These are phyloP conservation scores for Siniperca obscura DNA, from an alignment of 2,797 vertebrate species.

Conservation along the genomic window DNA sequence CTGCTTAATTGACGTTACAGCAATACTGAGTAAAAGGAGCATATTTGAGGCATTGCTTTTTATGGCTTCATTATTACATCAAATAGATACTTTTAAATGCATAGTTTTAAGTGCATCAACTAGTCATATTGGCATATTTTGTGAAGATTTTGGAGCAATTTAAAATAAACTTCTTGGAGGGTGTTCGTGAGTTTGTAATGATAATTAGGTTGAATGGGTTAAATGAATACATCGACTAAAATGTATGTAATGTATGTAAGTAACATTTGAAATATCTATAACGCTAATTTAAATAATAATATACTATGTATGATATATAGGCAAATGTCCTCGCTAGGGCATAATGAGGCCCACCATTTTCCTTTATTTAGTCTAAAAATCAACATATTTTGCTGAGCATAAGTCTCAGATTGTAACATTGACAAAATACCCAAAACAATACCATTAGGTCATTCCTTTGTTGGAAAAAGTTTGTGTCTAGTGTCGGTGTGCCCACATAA, in stretches of 20 bases:
- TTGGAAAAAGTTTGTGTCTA: constrained; percentile 54
- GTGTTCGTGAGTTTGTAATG: not conserved
- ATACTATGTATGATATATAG: not conserved
- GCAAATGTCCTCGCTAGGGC: not conserved
- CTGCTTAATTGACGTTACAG: not conserved
- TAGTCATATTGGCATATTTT: not conserved
- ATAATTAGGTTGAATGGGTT: not conserved
- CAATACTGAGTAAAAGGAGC: not conserved
- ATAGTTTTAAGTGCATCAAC: too few relatives aligned
- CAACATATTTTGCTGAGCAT: not conserved
- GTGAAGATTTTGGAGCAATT: not conserved
- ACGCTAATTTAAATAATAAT: not conserved
- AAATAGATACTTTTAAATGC: not conserved
- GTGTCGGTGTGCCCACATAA: constrained; percentile 59
- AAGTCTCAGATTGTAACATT: not conserved
- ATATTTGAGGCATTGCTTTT: not conserved
- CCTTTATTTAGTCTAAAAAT: not conserved
- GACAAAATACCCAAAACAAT: not conserved
- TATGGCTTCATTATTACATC: not conserved
- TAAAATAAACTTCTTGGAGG: not conserved
- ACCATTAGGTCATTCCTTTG: constrained; percentile 51
- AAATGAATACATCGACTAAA: not conserved
- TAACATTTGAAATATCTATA: not conserved
- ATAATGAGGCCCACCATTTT: not conserved
- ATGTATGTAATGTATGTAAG: too few relatives aligned